phyloP scores from a whole-genome alignment of 2,888 invertebrate species.

The Drosophila paracracens region DNA sequence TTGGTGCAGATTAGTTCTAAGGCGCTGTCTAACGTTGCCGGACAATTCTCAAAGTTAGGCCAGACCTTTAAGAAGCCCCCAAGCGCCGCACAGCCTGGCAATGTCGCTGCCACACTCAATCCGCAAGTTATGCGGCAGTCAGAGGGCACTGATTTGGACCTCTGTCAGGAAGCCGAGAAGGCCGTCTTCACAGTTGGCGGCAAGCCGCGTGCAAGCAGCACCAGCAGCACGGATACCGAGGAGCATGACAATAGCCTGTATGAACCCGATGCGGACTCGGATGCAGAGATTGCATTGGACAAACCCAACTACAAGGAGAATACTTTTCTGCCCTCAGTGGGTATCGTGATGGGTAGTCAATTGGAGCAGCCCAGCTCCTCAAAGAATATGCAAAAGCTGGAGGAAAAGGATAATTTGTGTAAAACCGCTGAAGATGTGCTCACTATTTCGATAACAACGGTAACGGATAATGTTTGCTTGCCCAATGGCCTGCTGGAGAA shows the following conservation, averaged over 20 bases:
- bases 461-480: slow-evolving; percentile 84
- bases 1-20: slow-evolving; percentile 92
- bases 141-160: slow-evolving; percentile 71
- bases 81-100: slow-evolving; percentile 56
- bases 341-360: slow-evolving; percentile 87
- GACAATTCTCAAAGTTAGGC: slow-evolving; percentile 93
- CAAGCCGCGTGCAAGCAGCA: slow-evolving; percentile 65
- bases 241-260: slow-evolving; percentile 89
- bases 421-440: slow-evolving; percentile 84
- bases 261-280: slow-evolving; percentile 83
- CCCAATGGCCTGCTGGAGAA: slow-evolving; percentile 84
- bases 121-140: slow-evolving; percentile 80
- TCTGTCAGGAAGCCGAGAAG: slow-evolving; percentile 78
- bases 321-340: slow-evolving; percentile 88
- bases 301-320: slow-evolving; percentile 84
- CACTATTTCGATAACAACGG: slow-evolving; percentile 84
- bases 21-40: slow-evolving; percentile 93
- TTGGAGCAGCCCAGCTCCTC: slow-evolving; percentile 65
- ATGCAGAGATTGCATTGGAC: slow-evolving; percentile 75
- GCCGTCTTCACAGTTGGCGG: slow-evolving; percentile 80
- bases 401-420: slow-evolving; percentile 85
- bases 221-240: slow-evolving; percentile 87
- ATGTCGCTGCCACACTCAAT: slow-evolving; percentile 81
- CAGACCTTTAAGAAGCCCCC: slow-evolving; percentile 85
- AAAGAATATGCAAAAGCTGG: slow-evolving; percentile 78